A percentile compares a stretch with the other conserved stretches of the same genome.
Conservation (phyloP, 2,888 invertebrate genomes). For the Tenthredo mesomela region DNA sequence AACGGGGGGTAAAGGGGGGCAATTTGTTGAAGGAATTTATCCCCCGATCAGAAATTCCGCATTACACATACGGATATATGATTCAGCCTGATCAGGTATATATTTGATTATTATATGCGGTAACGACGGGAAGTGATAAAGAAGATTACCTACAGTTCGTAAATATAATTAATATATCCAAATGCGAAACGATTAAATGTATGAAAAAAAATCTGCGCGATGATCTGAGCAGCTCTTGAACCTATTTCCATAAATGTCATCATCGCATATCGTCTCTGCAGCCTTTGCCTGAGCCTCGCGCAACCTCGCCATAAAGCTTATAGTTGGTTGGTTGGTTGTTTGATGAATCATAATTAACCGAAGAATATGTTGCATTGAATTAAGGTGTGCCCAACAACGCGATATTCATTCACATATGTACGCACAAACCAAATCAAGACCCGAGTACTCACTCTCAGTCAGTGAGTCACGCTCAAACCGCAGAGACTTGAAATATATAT, state of each 20-base stretch:
- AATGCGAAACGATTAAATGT: background rate
- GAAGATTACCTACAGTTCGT: background rate
- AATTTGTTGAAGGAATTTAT: background rate
- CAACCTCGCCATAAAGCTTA: constrained; percentile 41
- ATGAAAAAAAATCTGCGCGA: background rate
- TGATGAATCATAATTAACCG: constrained; percentile 68
- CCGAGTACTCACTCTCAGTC: background rate
- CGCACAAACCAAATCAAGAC: constrained; percentile 54
- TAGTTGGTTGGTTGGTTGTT: background rate
- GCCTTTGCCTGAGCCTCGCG: constrained; percentile 44
- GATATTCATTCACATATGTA: constrained; percentile 48
- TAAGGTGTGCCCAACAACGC: constrained; percentile 61
- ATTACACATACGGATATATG: no score
- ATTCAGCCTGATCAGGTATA: background rate
- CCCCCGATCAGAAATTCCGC: background rate
- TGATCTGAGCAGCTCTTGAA: background rate
- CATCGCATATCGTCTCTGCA: constrained; percentile 22
- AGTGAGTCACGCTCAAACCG: constrained; percentile 24
- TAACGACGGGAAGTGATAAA: background rate
- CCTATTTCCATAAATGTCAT: constrained; percentile 54
- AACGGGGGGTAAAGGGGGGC: no score
- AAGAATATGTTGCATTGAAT: constrained; percentile 63
- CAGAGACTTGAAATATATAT: constrained; percentile 19
- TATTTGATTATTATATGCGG: background rate
- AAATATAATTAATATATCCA: background rate